phyloP scores from a whole-genome alignment of 2,113 vertebrate species.

The Meles meles region DNA sequence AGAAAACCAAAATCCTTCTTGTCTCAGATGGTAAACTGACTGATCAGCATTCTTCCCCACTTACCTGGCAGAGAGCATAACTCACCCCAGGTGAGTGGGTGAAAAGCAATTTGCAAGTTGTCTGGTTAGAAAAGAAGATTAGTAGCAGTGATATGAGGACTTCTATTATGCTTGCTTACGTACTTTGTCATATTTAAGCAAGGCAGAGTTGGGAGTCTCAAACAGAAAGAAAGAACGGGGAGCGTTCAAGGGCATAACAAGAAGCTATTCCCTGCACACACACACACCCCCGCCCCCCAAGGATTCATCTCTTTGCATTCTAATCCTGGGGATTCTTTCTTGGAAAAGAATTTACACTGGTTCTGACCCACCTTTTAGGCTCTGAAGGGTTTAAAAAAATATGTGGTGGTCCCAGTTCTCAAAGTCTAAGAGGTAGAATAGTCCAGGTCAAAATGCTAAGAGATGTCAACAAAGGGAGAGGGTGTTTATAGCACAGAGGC shows the following conservation, averaged over 20 bases:
- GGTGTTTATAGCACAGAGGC: background rate
- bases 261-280: background rate
- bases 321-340: background rate
- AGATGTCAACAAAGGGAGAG: background rate
- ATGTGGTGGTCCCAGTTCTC: background rate
- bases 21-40: background rate
- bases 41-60: background rate
- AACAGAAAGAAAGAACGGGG: background rate
- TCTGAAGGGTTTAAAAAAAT: background rate
- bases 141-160: background rate
- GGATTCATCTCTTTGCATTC: background rate
- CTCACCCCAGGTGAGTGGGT: slow-evolving; percentile 53
- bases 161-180: slow-evolving; percentile 44
- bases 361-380: background rate
- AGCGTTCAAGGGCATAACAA: background rate
- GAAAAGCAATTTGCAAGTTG: slow-evolving; percentile 62
- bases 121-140: slow-evolving; percentile 53
- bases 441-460: background rate
- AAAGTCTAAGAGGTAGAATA: background rate
- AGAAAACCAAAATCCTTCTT: background rate
- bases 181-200: slow-evolving; percentile 48
- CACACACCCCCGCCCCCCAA: background rate
- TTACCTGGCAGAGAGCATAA: slow-evolving; percentile 25
- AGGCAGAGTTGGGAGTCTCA: background rate
- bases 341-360: background rate